phyloP scores from a whole-genome alignment of 2,797 vertebrate genomes.

The Gambelia wislizenii region DNA sequence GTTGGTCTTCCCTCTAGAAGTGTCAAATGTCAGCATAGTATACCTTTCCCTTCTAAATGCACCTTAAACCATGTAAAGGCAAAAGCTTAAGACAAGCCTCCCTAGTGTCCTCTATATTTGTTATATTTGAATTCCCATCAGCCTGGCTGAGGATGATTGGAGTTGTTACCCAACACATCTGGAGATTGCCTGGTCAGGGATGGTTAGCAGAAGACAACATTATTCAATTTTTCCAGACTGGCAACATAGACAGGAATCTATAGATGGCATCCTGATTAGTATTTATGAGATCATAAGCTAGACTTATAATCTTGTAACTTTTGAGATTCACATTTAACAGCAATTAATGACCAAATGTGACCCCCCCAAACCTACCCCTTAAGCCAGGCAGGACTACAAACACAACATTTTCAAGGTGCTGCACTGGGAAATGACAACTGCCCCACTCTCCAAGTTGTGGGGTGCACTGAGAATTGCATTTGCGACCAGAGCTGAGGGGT shows the following conservation, averaged over 20 bases:
- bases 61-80: neutral
- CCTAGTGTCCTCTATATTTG: neutral
- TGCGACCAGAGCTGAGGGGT: no score
- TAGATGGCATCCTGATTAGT: no score
- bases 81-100: neutral
- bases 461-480: no score
- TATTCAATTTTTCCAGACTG: neutral
- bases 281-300: no score
- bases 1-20: slow-evolving; percentile 12
- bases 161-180: neutral
- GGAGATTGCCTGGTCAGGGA: neutral
- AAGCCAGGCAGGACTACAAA: no score
- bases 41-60: slow-evolving; percentile 15
- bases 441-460: no score
- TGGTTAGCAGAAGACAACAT: neutral
- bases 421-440: no score
- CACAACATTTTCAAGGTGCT: no score
- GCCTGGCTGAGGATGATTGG: neutral
- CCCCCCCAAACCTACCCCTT: no score
- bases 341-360: no score
- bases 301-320: no score
- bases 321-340: no score
- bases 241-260: neutral
- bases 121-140: neutral
- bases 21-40: neutral